These are phyloP conservation scores for Drosophila buzzatii DNA, from an alignment of 2,888 invertebrate species.

Conservation along the genomic window DNA sequence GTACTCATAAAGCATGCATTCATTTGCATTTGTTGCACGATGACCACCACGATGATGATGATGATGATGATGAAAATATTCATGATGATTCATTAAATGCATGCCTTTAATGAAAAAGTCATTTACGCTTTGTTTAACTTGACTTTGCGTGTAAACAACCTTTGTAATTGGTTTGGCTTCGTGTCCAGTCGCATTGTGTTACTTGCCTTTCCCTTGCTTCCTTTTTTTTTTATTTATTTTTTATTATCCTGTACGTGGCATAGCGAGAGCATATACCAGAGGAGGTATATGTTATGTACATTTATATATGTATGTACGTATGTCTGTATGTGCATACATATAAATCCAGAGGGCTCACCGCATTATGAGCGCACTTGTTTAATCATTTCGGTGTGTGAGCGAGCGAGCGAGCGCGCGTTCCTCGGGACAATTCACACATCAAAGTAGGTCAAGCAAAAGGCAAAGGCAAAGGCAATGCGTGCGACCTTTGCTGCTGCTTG, in stretches of 20 bases:
- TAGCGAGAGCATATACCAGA: slow-evolving; percentile 18
- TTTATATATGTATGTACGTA: background rate
- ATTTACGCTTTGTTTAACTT: slow-evolving; percentile 42
- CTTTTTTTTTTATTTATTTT: background rate
- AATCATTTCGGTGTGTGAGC: slow-evolving; percentile 39
- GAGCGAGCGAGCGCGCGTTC: slow-evolving; percentile 29
- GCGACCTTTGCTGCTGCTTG: slow-evolving; percentile 71
- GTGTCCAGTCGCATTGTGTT: slow-evolving; percentile 60
- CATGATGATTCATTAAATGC: slow-evolving; percentile 50
- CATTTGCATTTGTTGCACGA: slow-evolving; percentile 52
- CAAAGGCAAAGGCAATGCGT: slow-evolving; percentile 64
- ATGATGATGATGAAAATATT: background rate
- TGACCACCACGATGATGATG: background rate
- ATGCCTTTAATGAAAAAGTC: slow-evolving; percentile 48
- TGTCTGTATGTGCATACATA: slow-evolving; percentile 3
- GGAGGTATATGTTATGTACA: slow-evolving; percentile 14
- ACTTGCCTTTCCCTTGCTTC: slow-evolving; percentile 2
- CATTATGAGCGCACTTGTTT: slow-evolving; percentile 62
- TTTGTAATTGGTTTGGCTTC: slow-evolving; percentile 70
- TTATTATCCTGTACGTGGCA: slow-evolving; percentile 28
- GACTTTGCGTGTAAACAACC: slow-evolving; percentile 71
- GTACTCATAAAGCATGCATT: slow-evolving; percentile 42
- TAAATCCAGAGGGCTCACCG: slow-evolving; percentile 60
- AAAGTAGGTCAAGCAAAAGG: slow-evolving; percentile 75
- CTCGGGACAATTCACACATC: slow-evolving; percentile 76